phyloP scores from a whole-genome alignment of 1,140 invertebrate genomes.

The Cylas formicarius region DNA sequence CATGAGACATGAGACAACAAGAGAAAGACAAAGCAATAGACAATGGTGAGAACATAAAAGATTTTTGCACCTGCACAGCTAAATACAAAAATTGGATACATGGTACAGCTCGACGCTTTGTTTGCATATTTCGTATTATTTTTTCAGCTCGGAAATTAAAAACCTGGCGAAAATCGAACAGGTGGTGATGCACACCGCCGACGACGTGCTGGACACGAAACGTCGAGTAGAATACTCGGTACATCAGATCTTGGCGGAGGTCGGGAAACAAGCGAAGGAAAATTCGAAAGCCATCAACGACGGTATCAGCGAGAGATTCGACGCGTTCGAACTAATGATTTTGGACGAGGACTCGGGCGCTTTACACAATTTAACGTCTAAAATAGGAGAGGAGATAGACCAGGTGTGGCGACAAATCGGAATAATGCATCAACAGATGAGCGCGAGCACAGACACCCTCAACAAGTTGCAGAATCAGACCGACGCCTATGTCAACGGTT shows the following conservation, averaged over 20 bases:
- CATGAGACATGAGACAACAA: too few species aligned
- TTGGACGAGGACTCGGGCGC: slow-evolving; percentile 67
- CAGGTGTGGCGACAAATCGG: slow-evolving; percentile 83
- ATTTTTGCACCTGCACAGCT: too few species aligned
- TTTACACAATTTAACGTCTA: slow-evolving; percentile 64
- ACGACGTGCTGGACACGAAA: slow-evolving; percentile 77
- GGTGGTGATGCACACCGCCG: slow-evolving; percentile 74
- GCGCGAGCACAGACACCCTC: slow-evolving; percentile 63
- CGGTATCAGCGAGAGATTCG: slow-evolving; percentile 60
- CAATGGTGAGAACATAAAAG: too few species aligned
- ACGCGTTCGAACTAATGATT: slow-evolving; percentile 60
- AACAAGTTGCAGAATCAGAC: slow-evolving; percentile 72
- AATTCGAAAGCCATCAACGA: slow-evolving; percentile 60
- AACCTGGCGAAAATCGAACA: slow-evolving; percentile 66
- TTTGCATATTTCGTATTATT: background rate
- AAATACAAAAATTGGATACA: too few species aligned
- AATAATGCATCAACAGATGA: slow-evolving; percentile 80
- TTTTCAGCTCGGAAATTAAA: slow-evolving; percentile 43
- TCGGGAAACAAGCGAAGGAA: slow-evolving; percentile 61
- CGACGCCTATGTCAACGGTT: slow-evolving; percentile 73
- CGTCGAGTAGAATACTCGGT: slow-evolving; percentile 77
- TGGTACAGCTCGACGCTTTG: too few species aligned
- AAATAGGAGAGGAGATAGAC: slow-evolving; percentile 74
- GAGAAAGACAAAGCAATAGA: too few species aligned
- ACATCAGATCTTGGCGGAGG: slow-evolving; percentile 75